Evolutionary conservation across 2,888 invertebrate genomes (phyloP).

Genomic region (Julus scanicus): DNA sequence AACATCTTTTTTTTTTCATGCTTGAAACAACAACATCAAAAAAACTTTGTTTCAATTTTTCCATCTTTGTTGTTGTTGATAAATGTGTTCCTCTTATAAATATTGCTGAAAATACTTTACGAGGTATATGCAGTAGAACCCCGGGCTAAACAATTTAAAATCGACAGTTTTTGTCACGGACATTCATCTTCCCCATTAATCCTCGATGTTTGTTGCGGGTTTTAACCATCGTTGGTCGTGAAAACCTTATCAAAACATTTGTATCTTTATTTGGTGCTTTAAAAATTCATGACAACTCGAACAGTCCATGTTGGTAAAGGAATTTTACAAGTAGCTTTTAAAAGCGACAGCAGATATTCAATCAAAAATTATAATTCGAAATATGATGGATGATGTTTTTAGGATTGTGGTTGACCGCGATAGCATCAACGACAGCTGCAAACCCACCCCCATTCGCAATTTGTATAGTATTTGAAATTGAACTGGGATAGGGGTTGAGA

Average conservation of each 20-base stretch:
- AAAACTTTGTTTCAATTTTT: background rate
- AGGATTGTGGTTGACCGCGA: background rate
- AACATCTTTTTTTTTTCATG: background rate
- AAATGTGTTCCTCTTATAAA: background rate
- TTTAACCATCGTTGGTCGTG: background rate
- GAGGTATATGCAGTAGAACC: background rate
- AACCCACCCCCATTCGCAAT: background rate
- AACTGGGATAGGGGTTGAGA: background rate
- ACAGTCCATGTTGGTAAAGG: background rate
- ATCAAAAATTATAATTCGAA: conserved; percentile 13
- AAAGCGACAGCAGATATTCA: conserved; percentile 25
- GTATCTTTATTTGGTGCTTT: background rate
- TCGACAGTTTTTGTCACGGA: background rate
- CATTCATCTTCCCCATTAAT: background rate
- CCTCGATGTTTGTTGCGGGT: background rate
- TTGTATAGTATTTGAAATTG: background rate
- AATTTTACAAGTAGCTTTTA: background rate
- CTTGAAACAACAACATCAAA: background rate
- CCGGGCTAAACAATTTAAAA: background rate
- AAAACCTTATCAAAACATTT: background rate
- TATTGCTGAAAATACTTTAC: background rate
- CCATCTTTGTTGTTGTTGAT: background rate
- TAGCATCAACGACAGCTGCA: background rate
- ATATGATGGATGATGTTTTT: background rate
- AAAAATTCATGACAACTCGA: background rate